Evolutionary conservation across 2,888 invertebrate genomes (phyloP), one percentile per base, ranked within the genome.

Genomic region (Automeris io): DNA sequence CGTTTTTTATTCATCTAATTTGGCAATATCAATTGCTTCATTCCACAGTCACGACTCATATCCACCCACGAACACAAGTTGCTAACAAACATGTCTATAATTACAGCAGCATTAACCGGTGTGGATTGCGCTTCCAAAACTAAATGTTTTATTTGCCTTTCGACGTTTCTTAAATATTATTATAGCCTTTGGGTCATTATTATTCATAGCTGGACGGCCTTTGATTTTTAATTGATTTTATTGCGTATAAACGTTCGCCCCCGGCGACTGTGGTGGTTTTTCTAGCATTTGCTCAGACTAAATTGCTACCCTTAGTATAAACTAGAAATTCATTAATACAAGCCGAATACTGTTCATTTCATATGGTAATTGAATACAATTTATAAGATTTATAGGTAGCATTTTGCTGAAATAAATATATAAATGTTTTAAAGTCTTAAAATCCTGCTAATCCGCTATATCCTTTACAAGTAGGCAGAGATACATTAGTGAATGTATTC

Each of bases 31-130:
- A 33, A 46, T 42, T 45, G 40, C 44, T 41, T 43, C 39, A 51
- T 51, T 51, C 40, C 51, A 33, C 42, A 55, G 57, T 56, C 58
- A 58, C 55, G 57, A 57, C 41, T 57, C 45, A 41, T 54, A 62
- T 57, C 51, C 54, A 50, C 51, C 57, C 49, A 57, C 57, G 54
- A 56, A 54, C 56, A 58, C 50, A 51, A 52, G 54, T 56, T 57
- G 57, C 64, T 66, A 64, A 58, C 60, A 52, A 61, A 69, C 48
- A 59, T 56, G 45, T 45, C 42, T 49, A 47, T 68, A 70, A 70
- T 71, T 68, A 68, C 46, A 48, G 38, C 43, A 40, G 42, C 49
- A 59, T 55, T 61, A 63, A 61, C 60, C 44, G 55, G 53, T 56
- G 57, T 56, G 48, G 53, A 57, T 55, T 51, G 45, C 51, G 42